Conservation (phyloP, 2,797 vertebrate genomes). For the Eleutherodactylus coqui region DNA sequence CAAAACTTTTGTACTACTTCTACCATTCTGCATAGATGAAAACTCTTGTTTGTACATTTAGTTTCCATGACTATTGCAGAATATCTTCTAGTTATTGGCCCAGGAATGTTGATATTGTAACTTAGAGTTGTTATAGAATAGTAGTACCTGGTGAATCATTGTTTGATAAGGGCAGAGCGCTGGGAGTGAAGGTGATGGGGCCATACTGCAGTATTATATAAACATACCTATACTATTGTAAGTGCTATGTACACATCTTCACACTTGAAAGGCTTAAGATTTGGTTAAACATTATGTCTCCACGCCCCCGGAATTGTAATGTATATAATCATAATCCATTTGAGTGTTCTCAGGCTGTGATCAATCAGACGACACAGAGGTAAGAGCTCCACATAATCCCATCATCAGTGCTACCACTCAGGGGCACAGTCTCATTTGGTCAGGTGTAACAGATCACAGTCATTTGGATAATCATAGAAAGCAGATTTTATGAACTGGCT, state of each 20-base stretch:
- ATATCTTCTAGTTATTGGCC: too few species aligned
- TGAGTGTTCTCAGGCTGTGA: neutral
- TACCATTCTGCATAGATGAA: too few species aligned
- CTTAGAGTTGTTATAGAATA: neutral
- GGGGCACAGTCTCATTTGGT: neutral
- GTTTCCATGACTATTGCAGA: neutral
- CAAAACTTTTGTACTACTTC: too few species aligned
- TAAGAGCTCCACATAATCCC: neutral
- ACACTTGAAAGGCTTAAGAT: constrained; percentile 14
- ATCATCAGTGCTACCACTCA: neutral
- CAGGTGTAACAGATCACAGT: neutral
- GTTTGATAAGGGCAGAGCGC: constrained; percentile 15
- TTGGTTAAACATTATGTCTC: neutral
- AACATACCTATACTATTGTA: constrained; percentile 26
- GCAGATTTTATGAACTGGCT: neutral
- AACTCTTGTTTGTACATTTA: too few species aligned
- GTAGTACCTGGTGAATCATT: constrained; percentile 16
- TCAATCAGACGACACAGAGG: neutral
- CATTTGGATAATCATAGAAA: neutral
- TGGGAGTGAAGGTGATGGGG: neutral
- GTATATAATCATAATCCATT: neutral
- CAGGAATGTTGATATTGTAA: neutral
- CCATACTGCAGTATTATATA: neutral
- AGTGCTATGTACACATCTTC: neutral
- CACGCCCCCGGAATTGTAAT: neutral